These are phyloP conservation scores for Apoda limacodes DNA, from an alignment of 2,888 invertebrate genomes.

Conservation along the genomic window DNA sequence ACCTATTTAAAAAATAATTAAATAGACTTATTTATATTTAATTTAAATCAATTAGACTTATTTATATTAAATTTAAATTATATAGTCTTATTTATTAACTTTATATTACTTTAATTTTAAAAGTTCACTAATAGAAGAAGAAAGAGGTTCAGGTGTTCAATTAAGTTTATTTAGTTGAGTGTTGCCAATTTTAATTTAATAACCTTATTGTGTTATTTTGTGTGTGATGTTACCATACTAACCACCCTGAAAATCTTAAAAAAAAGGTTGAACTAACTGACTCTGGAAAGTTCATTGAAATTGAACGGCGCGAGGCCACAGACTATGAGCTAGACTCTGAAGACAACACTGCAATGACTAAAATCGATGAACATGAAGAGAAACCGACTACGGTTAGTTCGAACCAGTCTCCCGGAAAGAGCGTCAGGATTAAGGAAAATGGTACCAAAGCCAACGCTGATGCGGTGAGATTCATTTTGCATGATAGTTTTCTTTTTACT, in stretches of 20 bases:
- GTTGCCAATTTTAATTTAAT: slow-evolving; percentile 10
- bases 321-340: slow-evolving; percentile 20
- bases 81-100: too few relatives aligned
- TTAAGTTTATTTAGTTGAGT: too few relatives aligned
- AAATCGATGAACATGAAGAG: slow-evolving; percentile 20
- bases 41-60: too few relatives aligned
- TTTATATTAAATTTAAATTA: too few relatives aligned
- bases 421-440: slow-evolving; percentile 58
- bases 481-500: slow-evolving; percentile 18
- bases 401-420: slow-evolving; percentile 52
- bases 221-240: slow-evolving; percentile 50
- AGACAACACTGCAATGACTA: slow-evolving; percentile 22
- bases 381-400: slow-evolving; percentile 35
- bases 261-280: slow-evolving; percentile 64
- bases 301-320: slow-evolving; percentile 43
- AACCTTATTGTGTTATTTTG: too few relatives aligned
- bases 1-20: too few relatives aligned
- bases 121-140: too few relatives aligned
- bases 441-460: slow-evolving; percentile 44
- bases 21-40: too few relatives aligned
- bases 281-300: slow-evolving; percentile 65
- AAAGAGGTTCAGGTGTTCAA: too few relatives aligned
- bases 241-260: slow-evolving; percentile 33
- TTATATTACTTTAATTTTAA: too few relatives aligned
- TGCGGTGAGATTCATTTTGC: slow-evolving; percentile 31